Evolutionary conservation across 2,888 invertebrate species (phyloP), one percentile per base, ranked within the genome.

Genomic region (Ophion slaviceki): DNA sequence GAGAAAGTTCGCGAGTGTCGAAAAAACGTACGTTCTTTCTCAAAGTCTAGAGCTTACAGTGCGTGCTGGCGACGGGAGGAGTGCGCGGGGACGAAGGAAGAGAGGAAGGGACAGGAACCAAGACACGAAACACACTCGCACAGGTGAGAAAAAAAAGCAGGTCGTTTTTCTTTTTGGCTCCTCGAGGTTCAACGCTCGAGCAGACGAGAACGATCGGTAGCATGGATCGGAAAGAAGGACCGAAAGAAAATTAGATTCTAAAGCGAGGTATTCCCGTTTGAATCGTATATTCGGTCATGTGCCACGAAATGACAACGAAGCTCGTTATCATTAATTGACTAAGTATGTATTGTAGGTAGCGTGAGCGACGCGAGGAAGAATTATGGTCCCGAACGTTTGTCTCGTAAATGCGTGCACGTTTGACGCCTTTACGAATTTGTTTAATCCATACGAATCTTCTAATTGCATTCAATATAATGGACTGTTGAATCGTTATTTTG

Each of bases 351-450:
- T 82, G 82, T 82, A 87, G 85, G 80, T 79, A 85, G 86, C 86
- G 86, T 87, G 86, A 80, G 83, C 86, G 87, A 88, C 87, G 87
- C 88, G 82, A 87, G 86, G 86, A 86, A 86, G 82, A 86, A 68
- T 74, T 82, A 83, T 88, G 88, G 88, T 88, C 88, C 87, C 87
- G 81, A 86, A 86, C 85, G 80, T 87, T 86, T 83, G 86, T 84
- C 74, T 83, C 75, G 57, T 62, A 45, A 74, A 74, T 74, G 68
- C 68, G 40, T 17, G 75, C 61, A 72, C 40, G 62, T 64, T 75
- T 81, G 47, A 75, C 62, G 53, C 68, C 17, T 62, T 28, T 72
- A 32, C 74, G 57, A 72, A 80, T 76, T 80, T 72, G 47, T 66
- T 70, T 17, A 10, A 28, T 47, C 47, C 36, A 53, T 53, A 74